Base-by-base conservation (phyloP, 1,140 invertebrate species). In the Cardiocondyla obscurior region DNA sequence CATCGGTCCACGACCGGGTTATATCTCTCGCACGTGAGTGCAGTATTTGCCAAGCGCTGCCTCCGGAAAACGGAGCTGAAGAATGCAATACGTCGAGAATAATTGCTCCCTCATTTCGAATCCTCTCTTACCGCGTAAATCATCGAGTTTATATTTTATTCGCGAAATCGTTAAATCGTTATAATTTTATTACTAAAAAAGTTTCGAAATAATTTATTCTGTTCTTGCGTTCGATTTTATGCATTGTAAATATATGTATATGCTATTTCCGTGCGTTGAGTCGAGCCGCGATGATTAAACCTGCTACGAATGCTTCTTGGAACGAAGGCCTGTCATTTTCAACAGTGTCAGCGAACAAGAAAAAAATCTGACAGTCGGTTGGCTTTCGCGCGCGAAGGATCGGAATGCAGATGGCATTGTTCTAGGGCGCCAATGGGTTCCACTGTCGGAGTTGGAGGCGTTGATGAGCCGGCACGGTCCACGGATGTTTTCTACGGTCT, bases 401-500 rank as follows among this genome's bases (percentile, higher is more conserved):
- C 77, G 90, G 89, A 91, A 91, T 90, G 88, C 88, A 88, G 90
- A 89, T 90, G 89, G 90, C 89, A 89, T 87, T 88, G 90, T 90
- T 86, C 85, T 81, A 85, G 83, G 90, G 86, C 89, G 88, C 85
- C 88, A 88, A 90, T 88, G 85, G 84, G 82, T 89, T 88, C 86
- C 83, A 84, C 51, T 76, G 86, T 64, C 55, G 77, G 76, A 84
- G 82, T 83, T 69, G 79, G 60, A 91, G 92, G 93, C 91, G 92
- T 93, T 93, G 91, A 94, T 93, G 92, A 93, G 92, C 81, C 88
- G 69, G 85, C 89, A 89, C 92, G 90, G 82, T 92, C 91, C 92
- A 82, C 79, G 87, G 86, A 93, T 94, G 91, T 93, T 92, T 93
- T 90, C 90, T 91, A 90, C 76, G 84, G 65, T 81, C 58, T 84